Evolutionary conservation across 2,888 invertebrate genomes (phyloP).

Genomic region (Pachliopta kotzebuea): DNA sequence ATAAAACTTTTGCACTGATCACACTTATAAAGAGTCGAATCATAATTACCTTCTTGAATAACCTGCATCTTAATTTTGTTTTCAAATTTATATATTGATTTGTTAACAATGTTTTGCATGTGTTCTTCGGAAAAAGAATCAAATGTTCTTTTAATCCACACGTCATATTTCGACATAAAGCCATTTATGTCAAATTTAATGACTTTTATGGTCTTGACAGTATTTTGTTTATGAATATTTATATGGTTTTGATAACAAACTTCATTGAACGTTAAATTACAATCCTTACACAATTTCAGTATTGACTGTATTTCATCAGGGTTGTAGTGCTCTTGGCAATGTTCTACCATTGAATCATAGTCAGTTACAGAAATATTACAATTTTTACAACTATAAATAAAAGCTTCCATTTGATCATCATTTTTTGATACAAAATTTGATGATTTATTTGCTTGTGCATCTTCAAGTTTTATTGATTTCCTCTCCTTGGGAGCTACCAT

Average conservation of each 20-base stretch:
- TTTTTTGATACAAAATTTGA: conserved; percentile 7
- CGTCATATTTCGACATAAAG: conserved; percentile 46
- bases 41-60: conserved; percentile 46
- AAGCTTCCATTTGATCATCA: background rate
- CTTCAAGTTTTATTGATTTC: background rate
- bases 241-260: conserved; percentile 40
- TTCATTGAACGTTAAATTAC: conserved; percentile 45
- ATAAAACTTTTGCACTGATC: conserved; percentile 50
- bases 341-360: conserved; percentile 58
- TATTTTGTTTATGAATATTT: conserved; percentile 37
- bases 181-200: conserved; percentile 53
- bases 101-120: conserved; percentile 40
- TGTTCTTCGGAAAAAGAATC: conserved; percentile 39
- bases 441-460: conserved; percentile 18
- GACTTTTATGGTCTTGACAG: conserved; percentile 34
- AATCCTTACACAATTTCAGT: conserved; percentile 40
- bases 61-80: conserved; percentile 55
- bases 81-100: conserved; percentile 57
- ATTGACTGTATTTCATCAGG: conserved; percentile 31
- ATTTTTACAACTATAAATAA: conserved; percentile 48
- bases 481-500: background rate
- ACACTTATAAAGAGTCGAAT: conserved; percentile 55
- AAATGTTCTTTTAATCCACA: conserved; percentile 59
- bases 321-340: conserved; percentile 57
- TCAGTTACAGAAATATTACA: conserved; percentile 48